Evolutionary conservation across 2,797 vertebrate species (phyloP).

Genomic region (Euthynnus affinis): DNA sequence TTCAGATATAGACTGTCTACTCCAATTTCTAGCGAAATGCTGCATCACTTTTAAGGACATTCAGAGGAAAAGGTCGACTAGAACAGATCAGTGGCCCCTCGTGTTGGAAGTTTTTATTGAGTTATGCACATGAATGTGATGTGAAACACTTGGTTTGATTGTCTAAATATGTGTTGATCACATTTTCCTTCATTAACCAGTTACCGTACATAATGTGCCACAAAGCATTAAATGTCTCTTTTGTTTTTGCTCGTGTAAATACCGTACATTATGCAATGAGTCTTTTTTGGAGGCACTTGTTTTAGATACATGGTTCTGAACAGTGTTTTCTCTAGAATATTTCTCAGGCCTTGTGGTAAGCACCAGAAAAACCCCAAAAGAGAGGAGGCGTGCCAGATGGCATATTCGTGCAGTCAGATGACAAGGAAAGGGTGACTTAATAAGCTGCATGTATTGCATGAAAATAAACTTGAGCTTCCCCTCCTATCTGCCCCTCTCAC

Average conservation of each 20-base stretch:
- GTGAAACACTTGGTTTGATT: background rate
- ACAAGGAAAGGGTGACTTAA: too few species aligned
- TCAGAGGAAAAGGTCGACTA: background rate
- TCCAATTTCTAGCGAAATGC: background rate
- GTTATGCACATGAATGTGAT: background rate
- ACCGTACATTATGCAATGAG: background rate
- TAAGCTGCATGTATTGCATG: too few species aligned
- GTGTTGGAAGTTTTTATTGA: background rate
- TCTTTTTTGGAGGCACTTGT: too few species aligned
- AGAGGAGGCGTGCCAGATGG: too few species aligned
- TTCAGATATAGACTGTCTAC: background rate
- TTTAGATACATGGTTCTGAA: too few species aligned
- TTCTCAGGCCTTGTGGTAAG: too few species aligned
- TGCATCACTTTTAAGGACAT: background rate
- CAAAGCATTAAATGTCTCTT: too few species aligned
- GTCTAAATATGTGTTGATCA: background rate
- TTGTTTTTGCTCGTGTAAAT: background rate
- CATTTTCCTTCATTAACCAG: background rate
- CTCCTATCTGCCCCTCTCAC: too few species aligned
- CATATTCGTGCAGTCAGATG: too few species aligned
- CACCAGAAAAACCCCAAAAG: too few species aligned
- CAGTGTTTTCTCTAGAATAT: too few species aligned
- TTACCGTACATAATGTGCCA: background rate
- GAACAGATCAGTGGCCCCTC: background rate
- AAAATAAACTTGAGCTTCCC: too few species aligned